Base-by-base conservation (phyloP, 2,113 vertebrate species). In the Malurus melanocephalus region DNA sequence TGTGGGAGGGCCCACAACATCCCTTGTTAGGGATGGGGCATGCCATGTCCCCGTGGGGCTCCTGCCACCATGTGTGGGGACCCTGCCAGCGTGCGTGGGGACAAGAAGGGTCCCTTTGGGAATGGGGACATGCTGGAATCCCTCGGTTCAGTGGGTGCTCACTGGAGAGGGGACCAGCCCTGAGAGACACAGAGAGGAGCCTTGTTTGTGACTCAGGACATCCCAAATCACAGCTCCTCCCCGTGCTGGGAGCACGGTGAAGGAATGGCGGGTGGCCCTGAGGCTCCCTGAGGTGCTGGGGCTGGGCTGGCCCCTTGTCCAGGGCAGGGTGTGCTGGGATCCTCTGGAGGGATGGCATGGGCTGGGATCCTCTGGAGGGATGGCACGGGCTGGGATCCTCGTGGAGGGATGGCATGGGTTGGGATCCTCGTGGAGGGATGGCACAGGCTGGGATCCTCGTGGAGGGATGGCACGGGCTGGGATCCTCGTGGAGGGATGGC, bases 181-280 rank as follows among this genome's bases (percentile, higher is more conserved):
- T n/a, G 12, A 38, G 10, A 32, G 11, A 52, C 10, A 42, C 23
- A 16, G 53, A 79, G 32, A 13, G 3, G 2, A 77, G 30, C 51
- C 17, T 10, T 0, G 48, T 76, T 28, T 42, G 32, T 15, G 27
- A 16, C 30, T 52, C 1, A 0, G 64, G 77, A 19, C 46, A 43
- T 24, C 26, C 32, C 4, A 1, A 64, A 11, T 45, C 24, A 4
- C 46, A 28, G 30, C 59, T 45, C 33, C 10, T 69, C n/a, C 4
- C 7, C 9, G 6, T 0, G 0, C 35, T 21, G 17, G 49, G 24
- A 7, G 22, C 8, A 0, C 11, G 6, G 46, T 1, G 16, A 15
- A 35, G 66, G 48, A 23, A 62, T 12, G 10, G 7, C 9, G 7
- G 35, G 30, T 32, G 53, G 13, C 23, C 32, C 3, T 18, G 61